A percentile compares a stretch with the other conserved stretches of the same genome.
phyloP scores from a whole-genome alignment of 2,797 vertebrate species.

The Rhinatrema bivittatum region DNA sequence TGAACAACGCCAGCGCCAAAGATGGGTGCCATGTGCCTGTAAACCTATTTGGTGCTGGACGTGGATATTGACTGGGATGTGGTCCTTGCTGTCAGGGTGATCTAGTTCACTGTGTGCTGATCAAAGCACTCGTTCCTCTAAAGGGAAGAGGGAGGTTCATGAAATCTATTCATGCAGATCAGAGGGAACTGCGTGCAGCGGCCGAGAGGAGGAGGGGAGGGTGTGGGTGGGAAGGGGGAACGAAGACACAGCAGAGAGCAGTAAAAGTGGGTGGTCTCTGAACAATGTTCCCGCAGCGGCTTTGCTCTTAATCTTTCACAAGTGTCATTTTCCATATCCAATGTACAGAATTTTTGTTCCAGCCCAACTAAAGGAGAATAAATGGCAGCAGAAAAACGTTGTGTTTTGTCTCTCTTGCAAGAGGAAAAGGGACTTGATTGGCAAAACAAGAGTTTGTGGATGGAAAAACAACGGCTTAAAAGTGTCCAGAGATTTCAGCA shows the following conservation, averaged over 20 bases:
- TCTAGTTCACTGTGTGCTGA: neutral
- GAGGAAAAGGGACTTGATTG: neutral
- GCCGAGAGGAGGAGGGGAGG: neutral
- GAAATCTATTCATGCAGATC: slow-evolving; percentile 3
- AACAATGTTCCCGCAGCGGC: no score
- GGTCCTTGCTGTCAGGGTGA: neutral
- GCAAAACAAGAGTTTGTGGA: neutral
- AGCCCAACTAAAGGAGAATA: neutral
- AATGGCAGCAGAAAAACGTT: neutral
- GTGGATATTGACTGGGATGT: slow-evolving; percentile 5
- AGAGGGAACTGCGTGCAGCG: neutral
- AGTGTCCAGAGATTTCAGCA: neutral
- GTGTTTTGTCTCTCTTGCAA: neutral
- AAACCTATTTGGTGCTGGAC: neutral
- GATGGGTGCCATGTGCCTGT: no score
- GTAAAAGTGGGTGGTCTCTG: neutral
- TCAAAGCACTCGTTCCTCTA: neutral
- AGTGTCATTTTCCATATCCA: neutral
- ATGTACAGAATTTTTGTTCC: neutral
- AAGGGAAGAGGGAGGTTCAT: slow-evolving; percentile 5
- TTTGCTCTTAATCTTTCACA: neutral
- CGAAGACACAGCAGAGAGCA: neutral
- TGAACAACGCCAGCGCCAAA: no score
- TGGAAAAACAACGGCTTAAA: neutral
- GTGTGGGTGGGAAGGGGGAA: neutral